Conservation (phyloP, 2,113 vertebrate genomes). For the Micronycteris hirsuta region DNA sequence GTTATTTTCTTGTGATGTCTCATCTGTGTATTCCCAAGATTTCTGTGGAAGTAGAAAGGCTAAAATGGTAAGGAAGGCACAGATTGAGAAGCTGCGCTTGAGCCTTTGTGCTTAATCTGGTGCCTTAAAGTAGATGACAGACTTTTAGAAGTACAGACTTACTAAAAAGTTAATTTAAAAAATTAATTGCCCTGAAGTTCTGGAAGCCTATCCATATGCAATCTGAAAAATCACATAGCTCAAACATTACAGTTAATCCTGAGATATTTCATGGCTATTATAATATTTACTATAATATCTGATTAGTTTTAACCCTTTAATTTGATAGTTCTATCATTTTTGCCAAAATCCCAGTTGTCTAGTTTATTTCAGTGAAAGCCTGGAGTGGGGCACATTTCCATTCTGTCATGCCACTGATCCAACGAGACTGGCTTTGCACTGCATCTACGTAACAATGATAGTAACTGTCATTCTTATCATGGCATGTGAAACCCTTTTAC, state of each 20-base stretch:
- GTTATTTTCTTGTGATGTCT: not conserved
- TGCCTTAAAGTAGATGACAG: not conserved
- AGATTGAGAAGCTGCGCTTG: not conserved
- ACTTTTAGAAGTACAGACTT: not conserved
- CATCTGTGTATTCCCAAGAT: not conserved
- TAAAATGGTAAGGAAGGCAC: not conserved
- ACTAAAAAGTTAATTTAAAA: not conserved
- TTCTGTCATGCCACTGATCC: not conserved
- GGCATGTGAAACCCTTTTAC: not conserved
- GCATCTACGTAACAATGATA: not conserved
- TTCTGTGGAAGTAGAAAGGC: not conserved
- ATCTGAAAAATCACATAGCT: not conserved
- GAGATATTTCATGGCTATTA: not conserved
- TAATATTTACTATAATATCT: not conserved
- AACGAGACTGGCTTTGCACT: not conserved
- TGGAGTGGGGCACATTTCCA: not conserved
- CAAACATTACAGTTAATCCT: not conserved
- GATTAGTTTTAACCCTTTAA: not conserved
- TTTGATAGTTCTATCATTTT: not conserved
- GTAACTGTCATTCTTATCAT: not conserved
- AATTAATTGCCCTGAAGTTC: not conserved
- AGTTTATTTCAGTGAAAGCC: not conserved
- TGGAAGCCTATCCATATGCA: not conserved
- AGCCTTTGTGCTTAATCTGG: not conserved
- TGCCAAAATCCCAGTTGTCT: not conserved